Conservation (phyloP, 2,113 vertebrate species). For the rabbit (Oryctolagus cuniculus) region DNA sequence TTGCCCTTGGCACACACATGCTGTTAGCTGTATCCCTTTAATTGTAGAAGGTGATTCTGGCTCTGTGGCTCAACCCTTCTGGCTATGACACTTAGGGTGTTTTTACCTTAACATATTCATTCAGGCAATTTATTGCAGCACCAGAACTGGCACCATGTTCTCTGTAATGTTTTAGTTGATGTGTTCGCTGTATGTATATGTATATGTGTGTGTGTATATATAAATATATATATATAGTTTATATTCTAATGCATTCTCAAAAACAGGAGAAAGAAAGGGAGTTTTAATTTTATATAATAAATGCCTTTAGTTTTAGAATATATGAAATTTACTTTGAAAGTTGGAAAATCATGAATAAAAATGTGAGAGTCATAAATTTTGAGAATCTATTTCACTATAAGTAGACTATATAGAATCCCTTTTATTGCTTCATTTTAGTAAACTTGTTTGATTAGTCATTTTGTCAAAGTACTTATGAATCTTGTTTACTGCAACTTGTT, state of each 20-base stretch:
- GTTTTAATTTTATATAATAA: background rate
- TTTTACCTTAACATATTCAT: fast-evolving
- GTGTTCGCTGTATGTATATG: background rate
- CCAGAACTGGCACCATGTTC: fast-evolving
- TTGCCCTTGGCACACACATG: fast-evolving
- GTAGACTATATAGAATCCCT: background rate
- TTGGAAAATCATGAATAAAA: background rate
- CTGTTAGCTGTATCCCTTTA: background rate
- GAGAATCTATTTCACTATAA: background rate
- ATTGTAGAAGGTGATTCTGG: background rate
- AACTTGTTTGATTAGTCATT: conserved; percentile 29
- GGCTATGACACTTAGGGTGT: background rate
- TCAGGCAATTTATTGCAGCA: background rate
- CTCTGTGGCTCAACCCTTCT: background rate
- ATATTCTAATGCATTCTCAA: too few relatives aligned
- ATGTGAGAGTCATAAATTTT: background rate
- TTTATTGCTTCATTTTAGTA: conserved; percentile 14
- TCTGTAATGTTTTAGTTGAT: background rate
- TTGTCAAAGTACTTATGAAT: conserved; percentile 27
- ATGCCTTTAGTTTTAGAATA: background rate
- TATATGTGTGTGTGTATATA: background rate
- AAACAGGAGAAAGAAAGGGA: background rate
- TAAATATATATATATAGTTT: background rate
- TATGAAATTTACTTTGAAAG: background rate
- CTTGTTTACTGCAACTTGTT: conserved; percentile 10